phyloP scores from a whole-genome alignment of 2,113 vertebrate genomes.

The Sceloporus undulatus region DNA sequence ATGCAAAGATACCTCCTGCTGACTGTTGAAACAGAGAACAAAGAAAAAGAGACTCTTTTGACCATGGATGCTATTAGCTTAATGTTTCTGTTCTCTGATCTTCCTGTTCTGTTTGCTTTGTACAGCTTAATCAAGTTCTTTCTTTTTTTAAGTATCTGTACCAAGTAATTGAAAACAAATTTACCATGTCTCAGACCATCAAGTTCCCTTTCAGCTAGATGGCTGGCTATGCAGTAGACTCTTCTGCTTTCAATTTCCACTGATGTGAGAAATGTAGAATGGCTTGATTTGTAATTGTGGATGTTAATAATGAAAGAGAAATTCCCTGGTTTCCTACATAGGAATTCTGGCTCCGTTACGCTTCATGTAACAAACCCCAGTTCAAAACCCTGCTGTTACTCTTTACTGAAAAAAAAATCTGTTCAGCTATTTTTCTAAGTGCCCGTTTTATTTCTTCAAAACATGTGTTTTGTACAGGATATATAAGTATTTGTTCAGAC shows the following conservation, averaged over 20 bases:
- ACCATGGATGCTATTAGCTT: slow-evolving; percentile 51
- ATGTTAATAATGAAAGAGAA: slow-evolving; percentile 60
- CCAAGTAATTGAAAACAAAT: slow-evolving; percentile 82
- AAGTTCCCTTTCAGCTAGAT: slow-evolving; percentile 63
- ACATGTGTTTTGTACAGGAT: not conserved
- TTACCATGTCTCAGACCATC: slow-evolving; percentile 70
- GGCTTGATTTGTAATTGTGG: slow-evolving; percentile 79
- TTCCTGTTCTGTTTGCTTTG: slow-evolving; percentile 59
- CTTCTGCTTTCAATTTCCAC: slow-evolving; percentile 80
- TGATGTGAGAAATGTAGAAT: slow-evolving; percentile 76
- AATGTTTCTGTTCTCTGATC: slow-evolving; percentile 68
- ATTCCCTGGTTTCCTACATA: slow-evolving; percentile 33
- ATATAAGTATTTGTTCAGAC: slow-evolving; percentile 3
- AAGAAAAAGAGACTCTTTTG: not conserved
- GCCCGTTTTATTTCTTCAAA: slow-evolving; percentile 25
- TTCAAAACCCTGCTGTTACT: slow-evolving; percentile 35
- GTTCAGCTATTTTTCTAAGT: not conserved
- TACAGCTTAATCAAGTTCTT: slow-evolving; percentile 73
- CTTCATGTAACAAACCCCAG: slow-evolving; percentile 46
- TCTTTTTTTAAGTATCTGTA: slow-evolving; percentile 51
- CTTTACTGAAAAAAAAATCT: slow-evolving; percentile 16
- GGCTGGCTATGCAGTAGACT: slow-evolving; percentile 71
- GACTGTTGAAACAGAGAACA: slow-evolving; percentile 52
- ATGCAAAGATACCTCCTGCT: slow-evolving; percentile 64
- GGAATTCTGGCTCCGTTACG: slow-evolving; percentile 50